Evolutionary conservation across 1,140 invertebrate genomes (phyloP).

Genomic region (Adoxophyes honmai): DNA sequence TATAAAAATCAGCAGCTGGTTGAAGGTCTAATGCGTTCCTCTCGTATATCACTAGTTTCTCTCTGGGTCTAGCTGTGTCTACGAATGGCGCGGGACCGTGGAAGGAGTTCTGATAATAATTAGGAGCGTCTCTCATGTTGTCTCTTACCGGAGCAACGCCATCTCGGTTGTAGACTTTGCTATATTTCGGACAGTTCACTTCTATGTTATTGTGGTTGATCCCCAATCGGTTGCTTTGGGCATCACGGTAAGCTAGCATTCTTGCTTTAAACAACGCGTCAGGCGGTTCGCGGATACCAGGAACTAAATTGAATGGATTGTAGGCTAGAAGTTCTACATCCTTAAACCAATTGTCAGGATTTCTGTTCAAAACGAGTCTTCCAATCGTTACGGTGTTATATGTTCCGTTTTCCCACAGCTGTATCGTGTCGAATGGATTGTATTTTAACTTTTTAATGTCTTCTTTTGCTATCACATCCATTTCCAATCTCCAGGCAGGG

Average conservation of each 20-base stretch:
- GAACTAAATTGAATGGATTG: constrained; percentile 89
- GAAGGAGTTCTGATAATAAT: constrained; percentile 70
- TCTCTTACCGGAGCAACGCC: constrained; percentile 81
- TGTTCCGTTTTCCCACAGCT: too few relatives aligned
- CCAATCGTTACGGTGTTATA: too few relatives aligned
- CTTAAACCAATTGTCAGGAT: constrained; percentile 90
- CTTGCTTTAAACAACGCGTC: constrained; percentile 93
- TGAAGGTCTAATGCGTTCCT: constrained; percentile 87
- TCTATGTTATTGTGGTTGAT: constrained; percentile 90
- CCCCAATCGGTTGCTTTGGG: constrained; percentile 91
- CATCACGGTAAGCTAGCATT: constrained; percentile 91
- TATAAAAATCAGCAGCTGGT: constrained; percentile 78
- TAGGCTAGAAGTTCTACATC: constrained; percentile 93
- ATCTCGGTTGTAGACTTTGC: constrained; percentile 89
- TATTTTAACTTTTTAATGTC: too few relatives aligned
- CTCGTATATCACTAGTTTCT: constrained; percentile 42
- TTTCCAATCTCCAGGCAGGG: too few relatives aligned
- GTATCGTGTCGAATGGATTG: too few relatives aligned
- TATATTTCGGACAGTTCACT: constrained; percentile 90
- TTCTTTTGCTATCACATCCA: too few relatives aligned
- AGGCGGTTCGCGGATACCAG: constrained; percentile 88
- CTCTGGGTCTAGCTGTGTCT: constrained; percentile 48
- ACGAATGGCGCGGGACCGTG: constrained; percentile 81
- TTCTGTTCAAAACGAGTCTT: constrained; percentile 79
- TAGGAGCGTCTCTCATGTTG: constrained; percentile 87